Percentiles rank a stretch among this genome's conserved stretches.
phyloP scores from a whole-genome alignment of 2,113 vertebrate genomes.

The Ardeotis arabs region DNA sequence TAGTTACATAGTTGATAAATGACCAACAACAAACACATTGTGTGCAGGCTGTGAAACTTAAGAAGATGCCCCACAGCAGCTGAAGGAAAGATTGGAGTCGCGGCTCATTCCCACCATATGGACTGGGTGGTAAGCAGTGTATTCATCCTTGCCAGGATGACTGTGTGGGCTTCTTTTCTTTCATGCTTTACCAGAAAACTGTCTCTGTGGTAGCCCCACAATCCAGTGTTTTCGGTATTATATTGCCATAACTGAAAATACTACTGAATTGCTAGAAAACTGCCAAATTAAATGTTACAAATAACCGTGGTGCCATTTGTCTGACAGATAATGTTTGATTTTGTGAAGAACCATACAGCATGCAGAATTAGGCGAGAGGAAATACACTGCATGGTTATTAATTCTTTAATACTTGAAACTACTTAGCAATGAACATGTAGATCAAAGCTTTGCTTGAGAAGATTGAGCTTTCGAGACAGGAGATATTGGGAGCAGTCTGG shows the following conservation, averaged over 20 bases:
- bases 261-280: background rate
- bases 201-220: background rate
- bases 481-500: background rate
- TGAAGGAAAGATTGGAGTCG: background rate
- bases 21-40: background rate
- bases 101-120: background rate
- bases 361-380: background rate
- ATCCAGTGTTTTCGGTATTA: background rate
- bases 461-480: conserved; percentile 1
- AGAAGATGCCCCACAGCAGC: background rate
- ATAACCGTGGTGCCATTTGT: background rate
- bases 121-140: background rate
- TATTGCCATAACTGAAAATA: background rate
- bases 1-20: background rate
- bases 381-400: conserved; percentile 32
- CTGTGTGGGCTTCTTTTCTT: background rate
- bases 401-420: conserved; percentile 45
- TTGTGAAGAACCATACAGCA: background rate
- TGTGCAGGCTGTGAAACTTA: background rate
- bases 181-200: background rate
- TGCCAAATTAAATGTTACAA: conserved; percentile 11
- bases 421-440: conserved; percentile 29
- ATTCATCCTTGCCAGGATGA: background rate
- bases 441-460: conserved; percentile 56
- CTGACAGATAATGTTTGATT: conserved; percentile 32